A percentile compares a stretch with the other conserved stretches of the same genome.
Evolutionary conservation across 2,888 invertebrate genomes (phyloP).

Genomic region (Leptinotarsa peninsularis): DNA sequence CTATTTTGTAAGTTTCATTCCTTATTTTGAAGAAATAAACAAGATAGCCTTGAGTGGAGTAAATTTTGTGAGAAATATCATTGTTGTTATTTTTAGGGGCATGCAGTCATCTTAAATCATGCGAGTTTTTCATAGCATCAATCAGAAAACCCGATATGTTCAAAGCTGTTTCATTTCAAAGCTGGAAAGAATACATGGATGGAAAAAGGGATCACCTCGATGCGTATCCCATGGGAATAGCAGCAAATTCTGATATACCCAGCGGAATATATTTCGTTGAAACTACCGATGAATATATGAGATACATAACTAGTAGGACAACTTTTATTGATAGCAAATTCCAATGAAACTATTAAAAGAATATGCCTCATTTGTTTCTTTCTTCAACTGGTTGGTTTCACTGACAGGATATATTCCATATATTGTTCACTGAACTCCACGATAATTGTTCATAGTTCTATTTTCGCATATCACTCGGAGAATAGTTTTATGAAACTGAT

Average conservation of each 20-base stretch:
- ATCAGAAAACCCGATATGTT: conserved; percentile 58
- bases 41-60: neutral
- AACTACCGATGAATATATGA: conserved; percentile 46
- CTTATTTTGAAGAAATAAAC: neutral
- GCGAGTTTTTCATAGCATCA: conserved; percentile 61
- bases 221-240: conserved; percentile 60
- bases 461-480: too few relatives aligned
- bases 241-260: conserved; percentile 56
- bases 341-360: too few relatives aligned
- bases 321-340: conserved; percentile 48
- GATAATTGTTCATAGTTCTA: too few relatives aligned
- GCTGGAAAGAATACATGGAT: conserved; percentile 54
- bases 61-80: too few relatives aligned
- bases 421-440: too few relatives aligned
- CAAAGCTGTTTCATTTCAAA: conserved; percentile 57
- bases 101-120: conserved; percentile 60
- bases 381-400: too few relatives aligned
- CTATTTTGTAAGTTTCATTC: conserved; percentile 53
- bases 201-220: conserved; percentile 40
- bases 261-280: conserved; percentile 58
- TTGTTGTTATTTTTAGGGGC: conserved; percentile 51
- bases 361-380: too few relatives aligned
- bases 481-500: too few relatives aligned
- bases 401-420: too few relatives aligned
- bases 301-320: conserved; percentile 51